Evolutionary conservation across 2,888 invertebrate species (phyloP), one percentile per base, ranked within the genome.

Genomic region (Macrosiphum euphorbiae): DNA sequence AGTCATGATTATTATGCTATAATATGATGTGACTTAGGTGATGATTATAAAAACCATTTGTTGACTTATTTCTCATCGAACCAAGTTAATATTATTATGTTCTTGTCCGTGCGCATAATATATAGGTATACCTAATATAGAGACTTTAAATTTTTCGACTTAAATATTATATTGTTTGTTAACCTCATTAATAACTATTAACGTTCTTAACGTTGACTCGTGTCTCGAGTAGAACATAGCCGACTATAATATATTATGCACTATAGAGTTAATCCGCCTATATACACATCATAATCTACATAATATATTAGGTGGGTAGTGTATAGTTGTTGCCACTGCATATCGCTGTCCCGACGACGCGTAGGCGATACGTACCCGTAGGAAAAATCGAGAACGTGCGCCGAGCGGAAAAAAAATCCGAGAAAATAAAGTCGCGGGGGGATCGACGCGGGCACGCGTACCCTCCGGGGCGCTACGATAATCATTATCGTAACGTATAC

Each of bases 401-500:
- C 67, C n/a, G 28, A 67, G 67, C 1, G 16, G n/a, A n/a, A 67
- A 78, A 78, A 67, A 78, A 78, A 35, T 35, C 35, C 16, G 20
- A 78, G 78, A 78, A 78, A 78, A 61, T 28, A 35, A 78, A 78
- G 20, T 35, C 78, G 20, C 78, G 61, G 61, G 44, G 58, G 58
- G 47, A 41, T 78, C 90, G 90, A 28, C 26, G 84, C 85, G 84
- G 47, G 86, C 91, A 44, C 58, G 91, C 86, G 91, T 44, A 50
- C 92, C 52, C 88, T 67, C 58, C 88, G 44, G 47, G 35, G 26
- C 24, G 92, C 52, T 85, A 91, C 41, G 85, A 84, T 91, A 91
- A 91, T 91, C 41, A 61, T 90, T 84, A 84, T 91, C 95, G 94
- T 84, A 92, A 91, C 84, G 84, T 47, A 44, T 28, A 78, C 41